These are phyloP conservation scores for Pygoscelis adeliae DNA, from an alignment of 2,113 vertebrate species.

Conservation along the genomic window DNA sequence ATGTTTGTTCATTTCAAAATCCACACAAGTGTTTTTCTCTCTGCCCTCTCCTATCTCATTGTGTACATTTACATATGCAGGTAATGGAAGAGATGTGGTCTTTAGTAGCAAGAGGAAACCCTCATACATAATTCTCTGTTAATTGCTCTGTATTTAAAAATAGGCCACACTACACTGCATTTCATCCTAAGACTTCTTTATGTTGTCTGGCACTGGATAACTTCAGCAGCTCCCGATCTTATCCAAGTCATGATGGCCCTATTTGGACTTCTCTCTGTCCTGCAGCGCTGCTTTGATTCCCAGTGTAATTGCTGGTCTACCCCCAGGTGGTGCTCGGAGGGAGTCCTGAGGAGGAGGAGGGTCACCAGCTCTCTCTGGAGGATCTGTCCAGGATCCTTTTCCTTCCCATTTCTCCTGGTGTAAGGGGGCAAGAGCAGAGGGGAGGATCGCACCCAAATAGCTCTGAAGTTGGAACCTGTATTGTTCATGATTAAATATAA, in stretches of 20 bases:
- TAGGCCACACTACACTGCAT: neutral
- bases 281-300: neutral
- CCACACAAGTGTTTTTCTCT: neutral
- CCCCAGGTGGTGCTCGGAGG: neutral
- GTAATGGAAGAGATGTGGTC: neutral
- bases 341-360: neutral
- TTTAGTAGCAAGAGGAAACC: neutral
- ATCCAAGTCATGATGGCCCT: neutral
- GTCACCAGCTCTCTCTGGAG: neutral
- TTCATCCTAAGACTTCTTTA: neutral
- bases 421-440: neutral
- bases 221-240: neutral
- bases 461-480: neutral
- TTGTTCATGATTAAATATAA: neutral
- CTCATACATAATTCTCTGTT: neutral
- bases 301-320: neutral
- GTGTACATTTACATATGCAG: neutral
- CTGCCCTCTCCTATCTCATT: neutral
- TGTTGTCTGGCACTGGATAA: neutral
- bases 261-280: neutral
- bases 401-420: neutral
- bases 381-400: neutral
- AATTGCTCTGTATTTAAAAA: constrained; percentile 3
- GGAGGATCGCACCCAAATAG: neutral
- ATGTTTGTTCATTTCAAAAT: neutral